Evolutionary conservation across 2,888 invertebrate genomes (phyloP), one percentile per base, ranked within the genome.

Genomic region (Hermodice carunculata): DNA sequence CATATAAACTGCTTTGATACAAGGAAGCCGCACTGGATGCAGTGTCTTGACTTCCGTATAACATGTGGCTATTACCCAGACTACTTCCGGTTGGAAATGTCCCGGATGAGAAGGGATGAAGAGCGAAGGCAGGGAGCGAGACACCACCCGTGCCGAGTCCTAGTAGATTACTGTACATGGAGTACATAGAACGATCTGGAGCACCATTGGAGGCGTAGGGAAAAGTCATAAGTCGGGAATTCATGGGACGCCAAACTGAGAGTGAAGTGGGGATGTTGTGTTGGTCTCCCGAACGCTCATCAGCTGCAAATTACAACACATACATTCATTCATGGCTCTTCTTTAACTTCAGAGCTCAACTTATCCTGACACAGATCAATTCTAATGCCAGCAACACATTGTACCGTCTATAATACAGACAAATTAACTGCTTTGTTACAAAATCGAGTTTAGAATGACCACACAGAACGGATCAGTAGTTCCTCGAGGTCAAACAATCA

Each of bases 141-240:
- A 42, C 14, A 17, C 19, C 6, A 28, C 40, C 91, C 37, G 26
- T 28, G 48, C 49, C 49, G 19, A 59, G 37, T 5, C 64, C 64
- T 14, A 64, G 49, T 5, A 64, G 59, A 17, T 51, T 32, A 1
- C 64, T 59, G 53, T 64, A 64, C 43, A 64, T 49, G 52, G 64
- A 64, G 57, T 64, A 64, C n/a, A 64, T 29, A 43, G 49, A 58
- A 19, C 51, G 37, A 42, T 60, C 60, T 29, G 40, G 42, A 5
- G 54, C 42, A 14, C 34, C 5, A 24, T 56, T 22, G 3, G 40
- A 19, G 11, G 51, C 28, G 43, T 43, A 59, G 22, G 51, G 59
- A 11, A 51, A 37, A 17, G 58, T 58, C 44, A 64, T 48, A 8
- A 64, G 29, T 11, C 64, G 40, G 11, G 64, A 54, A 44, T 42